Evolutionary conservation across 2,797 vertebrate genomes (phyloP).

Genomic region (Leuciscus waleckii): DNA sequence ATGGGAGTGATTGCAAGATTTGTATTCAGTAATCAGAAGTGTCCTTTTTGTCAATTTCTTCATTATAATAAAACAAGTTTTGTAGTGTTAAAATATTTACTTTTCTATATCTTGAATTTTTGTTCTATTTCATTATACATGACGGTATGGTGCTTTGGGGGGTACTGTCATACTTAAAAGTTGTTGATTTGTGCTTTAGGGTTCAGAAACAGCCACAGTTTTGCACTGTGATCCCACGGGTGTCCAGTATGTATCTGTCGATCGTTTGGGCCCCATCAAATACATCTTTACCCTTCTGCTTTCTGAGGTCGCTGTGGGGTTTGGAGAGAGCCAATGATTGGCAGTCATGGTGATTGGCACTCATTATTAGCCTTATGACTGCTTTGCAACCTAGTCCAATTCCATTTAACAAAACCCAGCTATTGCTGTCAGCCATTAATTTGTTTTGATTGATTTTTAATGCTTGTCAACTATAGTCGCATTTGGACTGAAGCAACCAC

Average conservation of each 20-base stretch:
- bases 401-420: constrained; percentile 69
- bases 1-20: background rate
- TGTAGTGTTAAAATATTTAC: background rate
- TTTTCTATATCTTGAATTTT: background rate
- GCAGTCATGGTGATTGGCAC: constrained; percentile 61
- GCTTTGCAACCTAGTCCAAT: constrained; percentile 65
- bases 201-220: background rate
- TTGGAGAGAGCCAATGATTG: constrained; percentile 61
- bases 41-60: background rate
- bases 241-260: background rate
- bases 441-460: constrained; percentile 75
- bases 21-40: background rate
- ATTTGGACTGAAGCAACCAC: constrained; percentile 32
- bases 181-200: background rate
- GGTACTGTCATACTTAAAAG: background rate
- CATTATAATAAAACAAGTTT: no score
- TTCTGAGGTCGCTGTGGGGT: constrained; percentile 1
- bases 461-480: constrained; percentile 57
- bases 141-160: background rate
- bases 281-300: background rate
- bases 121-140: background rate
- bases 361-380: constrained; percentile 66
- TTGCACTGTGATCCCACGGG: background rate
- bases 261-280: background rate
- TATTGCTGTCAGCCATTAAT: constrained; percentile 64